These are phyloP conservation scores for Bubo blakistoni DNA, from an alignment of 2,113 vertebrate species.

Conservation along the genomic window DNA sequence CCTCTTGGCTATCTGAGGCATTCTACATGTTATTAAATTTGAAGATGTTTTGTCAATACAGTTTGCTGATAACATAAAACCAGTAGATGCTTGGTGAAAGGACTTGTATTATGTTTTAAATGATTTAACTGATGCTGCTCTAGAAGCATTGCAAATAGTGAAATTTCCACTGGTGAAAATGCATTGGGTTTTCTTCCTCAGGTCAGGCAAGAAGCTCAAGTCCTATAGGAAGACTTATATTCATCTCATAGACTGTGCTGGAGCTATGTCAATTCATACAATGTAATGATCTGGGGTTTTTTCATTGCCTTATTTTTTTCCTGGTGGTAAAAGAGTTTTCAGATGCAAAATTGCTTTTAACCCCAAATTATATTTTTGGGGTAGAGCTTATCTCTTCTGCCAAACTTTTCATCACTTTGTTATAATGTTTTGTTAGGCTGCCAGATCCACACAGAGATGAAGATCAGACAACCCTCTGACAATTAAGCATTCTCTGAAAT, in stretches of 20 bases:
- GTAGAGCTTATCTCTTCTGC: not conserved
- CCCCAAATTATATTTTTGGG: not conserved
- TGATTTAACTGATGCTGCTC: not conserved
- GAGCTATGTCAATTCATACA: not conserved
- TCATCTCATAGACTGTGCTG: not conserved
- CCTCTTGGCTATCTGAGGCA: not conserved
- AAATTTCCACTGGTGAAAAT: not conserved
- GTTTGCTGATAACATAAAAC: not conserved
- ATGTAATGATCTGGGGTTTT: not conserved
- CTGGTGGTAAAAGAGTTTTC: not conserved
- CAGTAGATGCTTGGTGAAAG: not conserved
- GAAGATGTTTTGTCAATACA: not conserved
- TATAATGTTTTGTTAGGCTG: conserved; percentile 33
- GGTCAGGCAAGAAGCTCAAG: not conserved
- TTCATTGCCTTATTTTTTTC: not conserved
- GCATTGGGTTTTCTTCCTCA: not conserved
- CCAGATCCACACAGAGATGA: not conserved
- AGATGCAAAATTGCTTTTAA: not conserved
- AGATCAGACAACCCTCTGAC: conserved; percentile 1
- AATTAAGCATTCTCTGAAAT: conserved; percentile 38
- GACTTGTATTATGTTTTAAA: not conserved
- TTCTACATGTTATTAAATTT: not conserved
- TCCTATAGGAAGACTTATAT: not conserved
- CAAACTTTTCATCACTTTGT: conserved; percentile 52
- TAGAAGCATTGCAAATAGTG: not conserved